Evolutionary conservation across 2,113 vertebrate species (phyloP).

Genomic region (Phalacrocorax aristotelis): DNA sequence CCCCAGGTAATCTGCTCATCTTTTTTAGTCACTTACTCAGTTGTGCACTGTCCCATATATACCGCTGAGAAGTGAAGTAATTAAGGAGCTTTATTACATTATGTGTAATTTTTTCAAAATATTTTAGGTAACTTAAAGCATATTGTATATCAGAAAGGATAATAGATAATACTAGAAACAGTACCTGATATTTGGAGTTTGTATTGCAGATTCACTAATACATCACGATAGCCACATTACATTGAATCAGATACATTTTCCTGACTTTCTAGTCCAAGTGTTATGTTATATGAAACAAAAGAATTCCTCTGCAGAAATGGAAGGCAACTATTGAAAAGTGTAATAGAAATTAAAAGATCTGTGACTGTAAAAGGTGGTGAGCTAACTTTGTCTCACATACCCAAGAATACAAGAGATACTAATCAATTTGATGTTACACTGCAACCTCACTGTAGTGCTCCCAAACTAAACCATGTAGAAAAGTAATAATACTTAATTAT

Average conservation of each 20-base stretch:
- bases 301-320: background rate
- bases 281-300: background rate
- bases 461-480: background rate
- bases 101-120: background rate
- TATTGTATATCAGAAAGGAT: background rate
- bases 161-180: background rate
- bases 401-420: background rate
- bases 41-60: background rate
- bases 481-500: background rate
- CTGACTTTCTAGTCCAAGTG: background rate
- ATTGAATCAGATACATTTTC: background rate
- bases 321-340: background rate
- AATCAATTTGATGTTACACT: background rate
- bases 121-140: background rate
- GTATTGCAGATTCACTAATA: background rate
- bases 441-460: background rate
- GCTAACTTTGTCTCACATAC: background rate
- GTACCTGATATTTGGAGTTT: background rate
- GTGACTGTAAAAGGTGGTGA: background rate
- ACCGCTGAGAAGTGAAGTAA: background rate
- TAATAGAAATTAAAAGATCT: background rate
- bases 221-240: background rate
- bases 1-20: slow-evolving; percentile 77
- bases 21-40: background rate
- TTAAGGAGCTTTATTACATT: background rate